These are phyloP conservation scores for Mycalesis mineus DNA, from an alignment of 2,888 invertebrate species.

Conservation along the genomic window DNA sequence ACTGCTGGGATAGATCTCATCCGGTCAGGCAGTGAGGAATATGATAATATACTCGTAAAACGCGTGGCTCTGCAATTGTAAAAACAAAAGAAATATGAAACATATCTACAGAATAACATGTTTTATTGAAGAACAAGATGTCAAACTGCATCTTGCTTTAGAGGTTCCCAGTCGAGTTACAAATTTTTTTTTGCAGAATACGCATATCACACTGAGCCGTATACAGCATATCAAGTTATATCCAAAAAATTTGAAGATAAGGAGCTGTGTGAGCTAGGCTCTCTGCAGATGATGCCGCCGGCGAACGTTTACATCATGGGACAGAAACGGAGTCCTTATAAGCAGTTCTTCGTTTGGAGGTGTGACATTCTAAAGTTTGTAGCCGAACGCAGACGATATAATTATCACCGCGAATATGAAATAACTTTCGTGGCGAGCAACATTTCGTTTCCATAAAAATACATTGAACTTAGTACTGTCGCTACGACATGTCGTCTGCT, in stretches of 20 bases:
- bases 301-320: conserved; percentile 59
- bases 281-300: conserved; percentile 59
- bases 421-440: too few relatives aligned
- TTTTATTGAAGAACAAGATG: too few relatives aligned
- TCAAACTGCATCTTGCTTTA: too few relatives aligned
- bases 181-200: conserved; percentile 44
- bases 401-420: too few relatives aligned
- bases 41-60: too few relatives aligned
- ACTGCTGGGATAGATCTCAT: conserved; percentile 51
- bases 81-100: too few relatives aligned
- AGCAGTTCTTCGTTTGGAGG: conserved; percentile 68
- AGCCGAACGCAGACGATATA: too few relatives aligned
- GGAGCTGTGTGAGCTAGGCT: conserved; percentile 69
- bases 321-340: conserved; percentile 61
- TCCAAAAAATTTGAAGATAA: conserved; percentile 60
- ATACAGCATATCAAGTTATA: conserved; percentile 66
- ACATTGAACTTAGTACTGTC: too few relatives aligned
- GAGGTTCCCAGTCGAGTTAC: too few relatives aligned
- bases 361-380: conserved; percentile 30
- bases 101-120: not conserved
- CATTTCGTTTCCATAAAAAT: too few relatives aligned
- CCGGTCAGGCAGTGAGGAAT: conserved; percentile 48
- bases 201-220: conserved; percentile 75
- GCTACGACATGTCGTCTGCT: too few relatives aligned
- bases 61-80: too few relatives aligned